Conservation (phyloP, 2,888 invertebrate species). For the Epinotia demarniana region DNA sequence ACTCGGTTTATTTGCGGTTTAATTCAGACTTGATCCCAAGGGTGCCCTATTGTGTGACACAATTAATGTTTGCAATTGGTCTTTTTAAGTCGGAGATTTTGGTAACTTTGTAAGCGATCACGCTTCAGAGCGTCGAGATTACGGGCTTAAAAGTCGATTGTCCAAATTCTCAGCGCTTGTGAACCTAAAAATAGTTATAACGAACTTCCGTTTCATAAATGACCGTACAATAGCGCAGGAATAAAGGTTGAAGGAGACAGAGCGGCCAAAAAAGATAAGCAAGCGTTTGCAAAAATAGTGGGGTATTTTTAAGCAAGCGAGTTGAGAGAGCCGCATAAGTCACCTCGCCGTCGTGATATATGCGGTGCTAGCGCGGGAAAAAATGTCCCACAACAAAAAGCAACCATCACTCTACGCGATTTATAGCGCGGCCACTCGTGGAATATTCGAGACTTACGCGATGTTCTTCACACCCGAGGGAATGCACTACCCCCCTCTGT, state of each 20-base stretch:
- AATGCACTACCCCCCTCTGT: slow-evolving; percentile 80
- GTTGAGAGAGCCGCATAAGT: slow-evolving; percentile 69
- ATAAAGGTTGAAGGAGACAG: slow-evolving; percentile 35
- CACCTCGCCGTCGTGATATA: slow-evolving; percentile 76
- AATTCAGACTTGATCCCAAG: slow-evolving; percentile 71
- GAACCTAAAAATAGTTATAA: slow-evolving; percentile 14
- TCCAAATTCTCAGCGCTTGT: slow-evolving; percentile 13
- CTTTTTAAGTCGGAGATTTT: slow-evolving; percentile 75
- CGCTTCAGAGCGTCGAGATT: slow-evolving; percentile 54
- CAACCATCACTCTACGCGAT: slow-evolving; percentile 78
- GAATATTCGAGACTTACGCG: slow-evolving; percentile 75
- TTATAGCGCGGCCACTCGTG: slow-evolving; percentile 77
- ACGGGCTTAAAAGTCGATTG: slow-evolving; percentile 25
- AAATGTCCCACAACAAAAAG: slow-evolving; percentile 82
- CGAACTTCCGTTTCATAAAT: slow-evolving; percentile 40
- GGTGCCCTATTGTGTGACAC: slow-evolving; percentile 71
- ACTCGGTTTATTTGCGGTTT: slow-evolving; percentile 81
- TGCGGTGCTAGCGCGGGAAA: slow-evolving; percentile 81
- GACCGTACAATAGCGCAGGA: slow-evolving; percentile 32
- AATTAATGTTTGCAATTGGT: slow-evolving; percentile 79
- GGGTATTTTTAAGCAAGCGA: slow-evolving; percentile 60
- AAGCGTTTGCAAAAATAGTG: slow-evolving; percentile 54
- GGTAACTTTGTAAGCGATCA: slow-evolving; percentile 63
- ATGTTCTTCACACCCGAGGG: slow-evolving; percentile 75
- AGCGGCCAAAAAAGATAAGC: slow-evolving; percentile 47